Base-by-base conservation (phyloP, 2,888 invertebrate species). In the Galerucella calmariensis region DNA sequence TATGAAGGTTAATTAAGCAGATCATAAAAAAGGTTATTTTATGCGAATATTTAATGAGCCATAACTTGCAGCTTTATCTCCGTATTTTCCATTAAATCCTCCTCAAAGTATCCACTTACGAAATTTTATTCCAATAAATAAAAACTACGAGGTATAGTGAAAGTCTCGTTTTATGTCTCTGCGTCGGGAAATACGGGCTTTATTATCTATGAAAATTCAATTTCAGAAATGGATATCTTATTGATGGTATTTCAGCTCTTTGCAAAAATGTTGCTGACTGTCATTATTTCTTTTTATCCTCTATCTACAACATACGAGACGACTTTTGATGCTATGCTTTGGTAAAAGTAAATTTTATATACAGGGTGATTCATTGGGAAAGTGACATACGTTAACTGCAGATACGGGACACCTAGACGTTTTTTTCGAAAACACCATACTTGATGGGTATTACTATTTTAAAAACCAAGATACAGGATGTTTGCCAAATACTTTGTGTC, bases 1-100 rank as follows among this genome's bases (percentile, higher is more conserved):
- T 76, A 77, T 76, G 75, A 74, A 77, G 76, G 79, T 79, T 81
- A 80, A 81, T 81, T 81, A 79, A 79, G 75, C 67, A 77, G 76
- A 75, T 75, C 75, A 78, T 79, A 83, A 83, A 83, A 82, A 83
- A 77, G 70, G 73, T 74, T 75, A 79, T 75, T 81, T 81, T 81
- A 81, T 79, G 81, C 73, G 79, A 79, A 79, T 79, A 80, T 81
- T 81, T 81, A 81, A 81, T 79, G 80, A 81, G 75, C 77, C 74
- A 79, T 82, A 80, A 80, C 79, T 78, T 77, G 69, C 75, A 79
- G 77, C 75, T 77, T 82, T 82, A 81, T 81, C 80, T 80, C 73
- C 75, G 72, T 74, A 74, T 79, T 79, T 78, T 78, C 79, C 77
- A 80, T 79, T 81, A 80, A 79, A 79, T 81, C 78, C 75, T 79